Evolutionary conservation across 2,113 vertebrate genomes (phyloP).

Genomic region (Zosterops hypoxanthus): DNA sequence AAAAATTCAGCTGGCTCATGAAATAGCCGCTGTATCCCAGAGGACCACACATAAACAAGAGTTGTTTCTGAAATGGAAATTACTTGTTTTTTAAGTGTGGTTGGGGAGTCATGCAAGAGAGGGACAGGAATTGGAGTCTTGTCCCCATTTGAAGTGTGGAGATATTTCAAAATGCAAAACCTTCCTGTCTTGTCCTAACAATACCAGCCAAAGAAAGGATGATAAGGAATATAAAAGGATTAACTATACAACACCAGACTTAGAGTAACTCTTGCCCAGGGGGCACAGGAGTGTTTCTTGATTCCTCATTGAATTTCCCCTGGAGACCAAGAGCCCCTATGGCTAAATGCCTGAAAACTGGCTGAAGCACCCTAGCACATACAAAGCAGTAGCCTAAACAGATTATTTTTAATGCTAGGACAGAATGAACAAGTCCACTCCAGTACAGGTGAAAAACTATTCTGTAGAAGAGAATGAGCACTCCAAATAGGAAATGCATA

Average conservation of each 20-base stretch:
- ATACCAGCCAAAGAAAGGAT: background rate
- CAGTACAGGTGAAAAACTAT: background rate
- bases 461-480: background rate
- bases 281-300: background rate
- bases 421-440: background rate
- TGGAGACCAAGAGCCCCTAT: background rate
- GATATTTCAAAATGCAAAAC: background rate
- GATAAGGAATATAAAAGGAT: background rate
- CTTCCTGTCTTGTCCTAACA: background rate
- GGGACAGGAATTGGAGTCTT: background rate
- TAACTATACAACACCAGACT: background rate
- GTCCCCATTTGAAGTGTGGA: background rate
- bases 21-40: background rate
- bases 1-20: background rate
- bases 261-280: background rate
- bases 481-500: background rate
- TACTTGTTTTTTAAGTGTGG: background rate
- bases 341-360: background rate
- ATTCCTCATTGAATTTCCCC: background rate
- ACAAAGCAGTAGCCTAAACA: background rate
- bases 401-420: background rate
- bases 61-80: background rate
- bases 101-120: background rate
- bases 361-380: background rate
- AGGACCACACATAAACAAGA: rapidly evolving